Conservation (phyloP, 2,888 invertebrate genomes). For the Melinopterus prodromus region DNA sequence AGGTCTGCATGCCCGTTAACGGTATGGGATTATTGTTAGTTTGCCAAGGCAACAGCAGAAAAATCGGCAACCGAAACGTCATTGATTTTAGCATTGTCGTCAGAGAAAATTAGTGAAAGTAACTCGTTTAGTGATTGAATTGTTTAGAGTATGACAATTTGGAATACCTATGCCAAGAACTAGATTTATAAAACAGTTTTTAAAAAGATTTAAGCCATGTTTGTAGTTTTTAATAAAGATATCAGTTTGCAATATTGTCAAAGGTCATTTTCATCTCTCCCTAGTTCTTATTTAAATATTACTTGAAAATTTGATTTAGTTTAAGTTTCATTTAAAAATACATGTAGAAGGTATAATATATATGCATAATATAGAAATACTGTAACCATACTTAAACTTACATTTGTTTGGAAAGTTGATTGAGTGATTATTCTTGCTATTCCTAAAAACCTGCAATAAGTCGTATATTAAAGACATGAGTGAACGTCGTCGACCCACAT, state of each 20-base stretch:
- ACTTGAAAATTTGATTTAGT: no score
- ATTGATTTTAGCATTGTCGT: neutral
- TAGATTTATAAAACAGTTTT: neutral
- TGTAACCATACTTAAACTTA: neutral
- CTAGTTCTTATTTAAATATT: no score
- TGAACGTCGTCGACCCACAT: neutral
- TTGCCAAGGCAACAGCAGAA: neutral
- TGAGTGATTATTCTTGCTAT: neutral
- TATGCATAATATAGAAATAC: no score
- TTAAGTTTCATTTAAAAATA: no score
- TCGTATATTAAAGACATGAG: neutral
- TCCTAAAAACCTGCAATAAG: neutral
- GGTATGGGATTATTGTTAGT: neutral
- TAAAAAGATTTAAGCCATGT: no score
- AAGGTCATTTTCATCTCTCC: no score
- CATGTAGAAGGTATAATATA: no score
- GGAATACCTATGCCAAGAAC: neutral
- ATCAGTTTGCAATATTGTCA: no score
- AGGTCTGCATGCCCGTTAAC: no score
- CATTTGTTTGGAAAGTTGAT: neutral
- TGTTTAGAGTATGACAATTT: neutral
- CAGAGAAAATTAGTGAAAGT: neutral
- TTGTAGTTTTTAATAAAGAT: no score
- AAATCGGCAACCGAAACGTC: neutral
- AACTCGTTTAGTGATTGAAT: neutral